Conservation (phyloP, 2,113 vertebrate species). For the Protobothrops flavoviridis region DNA sequence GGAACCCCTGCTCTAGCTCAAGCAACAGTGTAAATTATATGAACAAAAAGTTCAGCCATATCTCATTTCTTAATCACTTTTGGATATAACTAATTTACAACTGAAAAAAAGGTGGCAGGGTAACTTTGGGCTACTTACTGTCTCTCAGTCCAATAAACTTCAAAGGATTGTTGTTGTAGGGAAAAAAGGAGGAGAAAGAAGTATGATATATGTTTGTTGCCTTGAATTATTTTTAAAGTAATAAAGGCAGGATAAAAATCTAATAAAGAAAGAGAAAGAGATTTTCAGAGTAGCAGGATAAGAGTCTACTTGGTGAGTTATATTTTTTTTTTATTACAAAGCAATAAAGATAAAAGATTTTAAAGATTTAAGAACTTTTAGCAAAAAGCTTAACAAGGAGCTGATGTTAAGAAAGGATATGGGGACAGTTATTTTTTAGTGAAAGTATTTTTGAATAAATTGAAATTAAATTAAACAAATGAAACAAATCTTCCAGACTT, state of each 20-base stretch:
- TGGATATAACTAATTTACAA: not conserved
- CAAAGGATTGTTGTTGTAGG: not conserved
- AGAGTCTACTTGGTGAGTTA: not conserved
- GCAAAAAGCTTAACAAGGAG: not conserved
- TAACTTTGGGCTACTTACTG: not conserved
- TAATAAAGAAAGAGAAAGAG: not conserved
- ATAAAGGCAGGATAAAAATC: not conserved
- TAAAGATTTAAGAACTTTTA: not conserved
- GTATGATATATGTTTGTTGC: not conserved
- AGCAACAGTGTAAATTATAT: no score
- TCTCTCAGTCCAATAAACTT: not conserved
- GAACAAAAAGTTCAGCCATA: not conserved
- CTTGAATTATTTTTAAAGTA: not conserved
- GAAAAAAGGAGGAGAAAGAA: not conserved
- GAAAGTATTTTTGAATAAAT: not conserved
- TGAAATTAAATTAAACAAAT: not conserved
- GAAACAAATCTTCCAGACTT: not conserved
- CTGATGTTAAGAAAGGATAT: not conserved
- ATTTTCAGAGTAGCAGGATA: not conserved
- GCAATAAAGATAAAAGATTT: not conserved
- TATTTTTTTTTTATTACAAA: not conserved
- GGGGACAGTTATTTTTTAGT: not conserved
- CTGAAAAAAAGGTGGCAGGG: not conserved
- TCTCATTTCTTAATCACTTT: not conserved
- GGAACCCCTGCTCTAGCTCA: no score